Percentiles rank a stretch among this genome's conserved stretches.
Evolutionary conservation across 2,113 vertebrate genomes (phyloP).

Genomic region (Zapus hudsonius): DNA sequence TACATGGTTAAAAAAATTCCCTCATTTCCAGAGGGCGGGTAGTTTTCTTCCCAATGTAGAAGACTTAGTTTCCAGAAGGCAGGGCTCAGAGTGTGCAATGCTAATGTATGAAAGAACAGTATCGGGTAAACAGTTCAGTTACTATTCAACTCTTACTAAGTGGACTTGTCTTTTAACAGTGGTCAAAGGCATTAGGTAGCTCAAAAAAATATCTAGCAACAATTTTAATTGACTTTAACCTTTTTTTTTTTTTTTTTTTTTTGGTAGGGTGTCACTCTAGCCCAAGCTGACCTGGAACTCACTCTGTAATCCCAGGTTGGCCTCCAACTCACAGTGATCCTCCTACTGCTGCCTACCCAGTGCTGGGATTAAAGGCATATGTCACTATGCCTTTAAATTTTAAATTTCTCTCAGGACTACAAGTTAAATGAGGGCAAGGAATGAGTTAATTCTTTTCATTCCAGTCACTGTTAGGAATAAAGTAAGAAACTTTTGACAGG

Average conservation of each 20-base stretch:
- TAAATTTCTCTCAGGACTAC: constrained; percentile 22
- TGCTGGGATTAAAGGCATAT: too few relatives aligned
- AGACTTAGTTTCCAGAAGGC: constrained; percentile 12
- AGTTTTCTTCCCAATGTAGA: constrained; percentile 34
- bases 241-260: too few relatives aligned
- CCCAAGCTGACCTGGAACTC: too few relatives aligned
- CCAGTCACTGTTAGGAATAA: too few relatives aligned
- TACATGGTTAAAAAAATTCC: neutral
- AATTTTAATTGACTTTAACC: neutral
- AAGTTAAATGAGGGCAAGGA: constrained; percentile 6
- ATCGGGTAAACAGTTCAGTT: constrained; percentile 10
- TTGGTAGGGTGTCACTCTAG: too few relatives aligned
- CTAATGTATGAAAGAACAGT: neutral
- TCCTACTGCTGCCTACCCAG: too few relatives aligned
- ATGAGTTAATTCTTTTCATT: neutral
- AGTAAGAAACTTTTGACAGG: too few relatives aligned
- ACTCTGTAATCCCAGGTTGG: too few relatives aligned
- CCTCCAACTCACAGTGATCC: too few relatives aligned
- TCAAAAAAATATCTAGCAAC: constrained; percentile 1
- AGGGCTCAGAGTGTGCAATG: neutral
- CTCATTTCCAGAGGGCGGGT: constrained; percentile 31
- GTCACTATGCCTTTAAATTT: too few relatives aligned
- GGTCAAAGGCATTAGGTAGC: neutral
- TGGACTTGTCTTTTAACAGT: constrained; percentile 46
- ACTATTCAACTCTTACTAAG: constrained; percentile 8